Percentiles rank a stretch among this genome's conserved stretches.
phyloP scores from a whole-genome alignment of 1,140 invertebrate species.

The Drosophila takahashii region DNA sequence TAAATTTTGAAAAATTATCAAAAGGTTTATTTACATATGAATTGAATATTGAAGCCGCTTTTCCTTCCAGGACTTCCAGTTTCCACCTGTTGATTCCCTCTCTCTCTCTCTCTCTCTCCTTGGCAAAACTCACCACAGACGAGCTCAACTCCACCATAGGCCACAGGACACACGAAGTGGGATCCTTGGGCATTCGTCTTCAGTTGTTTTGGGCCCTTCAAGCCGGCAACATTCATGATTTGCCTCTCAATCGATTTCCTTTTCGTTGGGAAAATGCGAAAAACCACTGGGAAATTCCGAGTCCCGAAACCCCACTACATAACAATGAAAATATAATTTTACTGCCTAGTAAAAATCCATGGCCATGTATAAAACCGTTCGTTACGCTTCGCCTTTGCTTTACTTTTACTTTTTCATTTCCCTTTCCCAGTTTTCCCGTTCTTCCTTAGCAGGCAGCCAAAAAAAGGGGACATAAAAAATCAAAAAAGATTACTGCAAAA shows the following conservation, averaged over 20 bases:
- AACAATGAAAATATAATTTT: slow-evolving; percentile 80
- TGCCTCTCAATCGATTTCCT: no score
- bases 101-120: neutral
- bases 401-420: neutral
- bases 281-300: neutral
- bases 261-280: neutral
- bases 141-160: slow-evolving; percentile 29
- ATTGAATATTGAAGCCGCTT: neutral
- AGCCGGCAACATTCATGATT: slow-evolving; percentile 1
- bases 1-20: no score
- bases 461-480: slow-evolving; percentile 46
- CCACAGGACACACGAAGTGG: slow-evolving; percentile 20
- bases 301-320: slow-evolving; percentile 24
- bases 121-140: slow-evolving; percentile 30
- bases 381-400: slow-evolving; percentile 60
- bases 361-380: slow-evolving; percentile 64
- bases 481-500: slow-evolving; percentile 34
- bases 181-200: slow-evolving; percentile 1
- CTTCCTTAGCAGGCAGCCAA: slow-evolving; percentile 60
- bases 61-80: slow-evolving; percentile 56
- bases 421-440: slow-evolving; percentile 16
- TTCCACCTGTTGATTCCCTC: slow-evolving; percentile 55
- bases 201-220: slow-evolving; percentile 9
- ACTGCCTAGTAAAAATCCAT: slow-evolving; percentile 78
- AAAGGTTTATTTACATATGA: neutral